These are phyloP conservation scores for Bostrychus sinensis DNA, from an alignment of 2,113 vertebrate genomes.

Conservation along the genomic window DNA sequence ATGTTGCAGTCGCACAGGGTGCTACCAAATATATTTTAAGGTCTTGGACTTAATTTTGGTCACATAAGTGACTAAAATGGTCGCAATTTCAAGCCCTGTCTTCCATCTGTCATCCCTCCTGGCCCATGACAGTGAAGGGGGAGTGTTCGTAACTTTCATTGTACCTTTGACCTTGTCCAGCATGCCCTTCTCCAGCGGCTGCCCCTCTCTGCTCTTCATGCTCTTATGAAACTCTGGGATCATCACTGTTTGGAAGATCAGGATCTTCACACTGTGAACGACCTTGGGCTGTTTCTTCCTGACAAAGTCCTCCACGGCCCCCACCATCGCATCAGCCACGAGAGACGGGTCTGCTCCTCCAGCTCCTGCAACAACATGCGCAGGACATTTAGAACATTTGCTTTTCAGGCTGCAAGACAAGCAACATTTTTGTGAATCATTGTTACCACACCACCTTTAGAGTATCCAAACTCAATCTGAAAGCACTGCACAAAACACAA, in stretches of 20 bases:
- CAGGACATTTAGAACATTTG: neutral
- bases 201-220: slow-evolving; percentile 79
- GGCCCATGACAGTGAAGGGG: too few relatives aligned
- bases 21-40: too few relatives aligned
- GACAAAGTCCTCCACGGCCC: slow-evolving; percentile 82
- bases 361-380: slow-evolving; percentile 70
- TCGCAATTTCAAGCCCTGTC: too few relatives aligned
- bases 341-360: slow-evolving; percentile 72
- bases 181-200: accelerated
- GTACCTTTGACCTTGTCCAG: slow-evolving; percentile 57
- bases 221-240: slow-evolving; percentile 77
- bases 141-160: neutral
- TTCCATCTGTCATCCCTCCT: too few relatives aligned
- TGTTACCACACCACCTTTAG: too few relatives aligned
- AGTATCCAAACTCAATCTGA: too few relatives aligned
- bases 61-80: too few relatives aligned
- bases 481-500: too few relatives aligned
- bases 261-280: slow-evolving; percentile 82
- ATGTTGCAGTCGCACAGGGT: too few relatives aligned
- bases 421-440: too few relatives aligned
- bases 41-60: too few relatives aligned
- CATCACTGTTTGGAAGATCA: slow-evolving; percentile 84
- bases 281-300: slow-evolving; percentile 51
- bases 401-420: too few relatives aligned
- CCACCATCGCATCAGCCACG: slow-evolving; percentile 83